Evolutionary conservation across 2,113 vertebrate genomes (phyloP).

Genomic region (Petromus typicus): DNA sequence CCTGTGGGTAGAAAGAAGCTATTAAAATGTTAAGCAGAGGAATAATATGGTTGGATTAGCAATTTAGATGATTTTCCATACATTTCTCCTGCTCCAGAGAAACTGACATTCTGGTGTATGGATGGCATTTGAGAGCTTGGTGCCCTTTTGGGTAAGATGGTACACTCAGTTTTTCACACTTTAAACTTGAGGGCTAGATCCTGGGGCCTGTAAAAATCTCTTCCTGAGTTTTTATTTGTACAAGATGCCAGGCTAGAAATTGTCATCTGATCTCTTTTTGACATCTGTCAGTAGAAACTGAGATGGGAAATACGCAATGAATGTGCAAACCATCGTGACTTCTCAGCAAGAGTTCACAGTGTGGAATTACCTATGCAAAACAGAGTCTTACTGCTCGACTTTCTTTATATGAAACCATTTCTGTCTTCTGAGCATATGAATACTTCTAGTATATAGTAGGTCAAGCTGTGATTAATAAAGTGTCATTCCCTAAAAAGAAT

Average conservation of each 20-base stretch:
- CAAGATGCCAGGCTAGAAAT: not conserved
- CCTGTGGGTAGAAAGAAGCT: constrained; percentile 53
- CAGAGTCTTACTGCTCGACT: not conserved
- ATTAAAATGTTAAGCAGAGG: constrained; percentile 57
- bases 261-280: not conserved
- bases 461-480: not conserved
- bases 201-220: not conserved
- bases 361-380: not conserved
- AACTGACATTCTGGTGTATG: constrained; percentile 24
- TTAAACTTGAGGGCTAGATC: not conserved
- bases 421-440: not conserved
- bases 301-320: constrained; percentile 2
- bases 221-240: not conserved
- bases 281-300: constrained; percentile 40
- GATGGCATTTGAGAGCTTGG: not conserved
- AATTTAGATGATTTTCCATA: constrained; percentile 66
- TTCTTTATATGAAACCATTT: not conserved
- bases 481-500: not conserved
- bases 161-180: constrained; percentile 15
- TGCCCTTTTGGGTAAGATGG: not conserved
- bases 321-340: not conserved
- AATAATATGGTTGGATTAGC: constrained; percentile 52
- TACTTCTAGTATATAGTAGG: not conserved
- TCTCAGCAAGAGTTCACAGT: not conserved
- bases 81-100: not conserved